Evolutionary conservation across 1,140 invertebrate species (phyloP), one percentile per base, ranked within the genome.

Genomic region (Trinorchestia longiramus): DNA sequence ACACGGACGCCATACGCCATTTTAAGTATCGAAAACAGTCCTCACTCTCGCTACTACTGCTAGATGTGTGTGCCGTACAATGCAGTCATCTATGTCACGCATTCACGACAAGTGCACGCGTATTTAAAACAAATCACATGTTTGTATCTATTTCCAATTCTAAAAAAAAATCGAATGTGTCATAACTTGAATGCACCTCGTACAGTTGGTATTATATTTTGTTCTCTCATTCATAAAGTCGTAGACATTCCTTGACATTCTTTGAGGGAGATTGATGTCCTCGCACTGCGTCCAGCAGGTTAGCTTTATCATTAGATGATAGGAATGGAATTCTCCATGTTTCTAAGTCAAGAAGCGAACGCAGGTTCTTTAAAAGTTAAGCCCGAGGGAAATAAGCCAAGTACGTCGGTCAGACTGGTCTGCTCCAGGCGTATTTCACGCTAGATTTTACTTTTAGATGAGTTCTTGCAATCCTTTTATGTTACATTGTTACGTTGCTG

Each of bases 401-500:
- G 62, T 77, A 36, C 62, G 62, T 77, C 62, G 62, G 62, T 77
- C 62, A 77, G 62, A 77, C 62, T 77, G 62, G 28, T 36, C 62
- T 77, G 62, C 15, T 77, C 62, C 15, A 77, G 62, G 62, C 62
- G 62, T 77, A 36, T 77, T 77, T 77, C 62, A 77, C 62, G 11
- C 62, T 77, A 77, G 62, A 77, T 77, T 77, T 77, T 28, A 77
- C 62, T 77, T 77, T 77, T 77, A 77, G 62, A 77, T 77, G 62
- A 77, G 62, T 77, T 77, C 62, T 77, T 36, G 62, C 62, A 36
- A 77, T 77, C 15, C 62, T 77, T 77, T 77, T 77, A 77, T 77
- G 62, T 28, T 23, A 77, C 62, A 77, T 77, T 77, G 62, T 28
- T 15, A 28, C 62, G 62, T 77, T 36, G 62, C 62, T 77, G 62